A percentile compares a stretch with the other conserved stretches of the same genome.
These are phyloP conservation scores for Microtus montanus DNA, from an alignment of 2,113 vertebrate species.

Conservation along the genomic window DNA sequence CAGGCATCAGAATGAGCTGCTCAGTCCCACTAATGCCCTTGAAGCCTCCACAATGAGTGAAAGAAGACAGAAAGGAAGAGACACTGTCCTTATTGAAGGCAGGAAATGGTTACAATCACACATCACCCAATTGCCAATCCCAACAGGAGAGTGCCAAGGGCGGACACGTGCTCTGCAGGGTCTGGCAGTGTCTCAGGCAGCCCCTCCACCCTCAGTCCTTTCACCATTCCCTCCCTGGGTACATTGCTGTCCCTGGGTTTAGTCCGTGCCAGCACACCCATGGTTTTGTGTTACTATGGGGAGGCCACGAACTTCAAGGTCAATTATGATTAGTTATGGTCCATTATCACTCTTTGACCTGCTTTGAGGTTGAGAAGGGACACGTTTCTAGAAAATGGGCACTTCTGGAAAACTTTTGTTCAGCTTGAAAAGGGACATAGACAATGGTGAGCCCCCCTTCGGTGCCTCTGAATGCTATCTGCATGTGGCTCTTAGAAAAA, in stretches of 20 bases:
- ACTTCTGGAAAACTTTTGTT: not conserved
- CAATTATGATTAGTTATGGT: not conserved
- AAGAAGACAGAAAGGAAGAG: not conserved
- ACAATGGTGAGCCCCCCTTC: not conserved
- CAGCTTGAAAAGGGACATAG: not conserved
- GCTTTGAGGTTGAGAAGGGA: not conserved
- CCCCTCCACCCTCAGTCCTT: not conserved
- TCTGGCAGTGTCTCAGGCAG: not conserved
- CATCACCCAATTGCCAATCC: not conserved
- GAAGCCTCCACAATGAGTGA: not conserved
- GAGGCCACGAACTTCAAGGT: not conserved
- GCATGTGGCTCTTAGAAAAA: not conserved
- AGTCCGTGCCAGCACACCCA: not conserved
- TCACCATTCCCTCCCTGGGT: not conserved
- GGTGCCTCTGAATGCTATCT: constrained; percentile 5
- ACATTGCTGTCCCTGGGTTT: not conserved
- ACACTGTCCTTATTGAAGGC: not conserved
- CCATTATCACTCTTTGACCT: not conserved
- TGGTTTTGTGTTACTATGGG: not conserved
- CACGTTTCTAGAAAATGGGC: not conserved
- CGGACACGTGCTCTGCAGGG: not conserved
- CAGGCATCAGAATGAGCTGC: not conserved
- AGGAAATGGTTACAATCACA: not conserved
- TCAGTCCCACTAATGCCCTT: not conserved
- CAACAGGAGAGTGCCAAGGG: not conserved